Percentiles rank a stretch among this genome's conserved stretches.
Evolutionary conservation across 2,888 invertebrate species (phyloP).

Genomic region (Drosophila anomalata): DNA sequence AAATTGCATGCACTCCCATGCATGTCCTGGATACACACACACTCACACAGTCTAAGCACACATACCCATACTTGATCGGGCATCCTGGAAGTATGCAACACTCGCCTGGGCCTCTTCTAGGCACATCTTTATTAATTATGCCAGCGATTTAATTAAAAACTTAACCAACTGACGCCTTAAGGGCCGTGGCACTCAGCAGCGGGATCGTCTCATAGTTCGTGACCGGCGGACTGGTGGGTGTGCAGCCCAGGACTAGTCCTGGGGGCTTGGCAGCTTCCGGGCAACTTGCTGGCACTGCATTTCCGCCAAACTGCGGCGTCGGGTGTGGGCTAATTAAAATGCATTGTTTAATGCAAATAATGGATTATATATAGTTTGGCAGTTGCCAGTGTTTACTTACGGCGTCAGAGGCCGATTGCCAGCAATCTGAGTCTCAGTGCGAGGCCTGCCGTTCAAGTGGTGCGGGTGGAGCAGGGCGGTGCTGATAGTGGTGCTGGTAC

Average conservation of each 20-base stretch:
- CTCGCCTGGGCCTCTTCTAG: slow-evolving; percentile 29
- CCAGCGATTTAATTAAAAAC: slow-evolving; percentile 64
- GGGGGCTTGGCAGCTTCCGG: slow-evolving; percentile 20
- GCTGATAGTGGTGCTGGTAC: background rate
- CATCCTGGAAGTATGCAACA: slow-evolving; percentile 55
- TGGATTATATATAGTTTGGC: slow-evolving; percentile 49
- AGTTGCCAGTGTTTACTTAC: slow-evolving; percentile 58
- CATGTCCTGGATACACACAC: slow-evolving; percentile 14
- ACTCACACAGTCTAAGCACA: background rate
- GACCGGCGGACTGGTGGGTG: slow-evolving; percentile 33
- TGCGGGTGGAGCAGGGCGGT: slow-evolving; percentile 13
- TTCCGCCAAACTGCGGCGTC: slow-evolving; percentile 21
- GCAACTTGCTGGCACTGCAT: slow-evolving; percentile 42
- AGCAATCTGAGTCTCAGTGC: background rate
- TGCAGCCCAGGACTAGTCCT: slow-evolving; percentile 17
- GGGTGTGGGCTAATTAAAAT: slow-evolving; percentile 70
- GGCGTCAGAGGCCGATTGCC: slow-evolving; percentile 34
- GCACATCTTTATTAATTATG: slow-evolving; percentile 55
- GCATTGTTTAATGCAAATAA: slow-evolving; percentile 58
- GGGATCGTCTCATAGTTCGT: slow-evolving; percentile 54
- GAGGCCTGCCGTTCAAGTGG: slow-evolving; percentile 15
- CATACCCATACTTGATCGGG: slow-evolving; percentile 2
- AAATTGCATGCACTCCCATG: slow-evolving; percentile 19
- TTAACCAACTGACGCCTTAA: slow-evolving; percentile 68
- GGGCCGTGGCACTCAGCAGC: slow-evolving; percentile 55